These are phyloP conservation scores for Halichoeres trimaculatus DNA, from an alignment of 2,113 vertebrate species.

Conservation along the genomic window DNA sequence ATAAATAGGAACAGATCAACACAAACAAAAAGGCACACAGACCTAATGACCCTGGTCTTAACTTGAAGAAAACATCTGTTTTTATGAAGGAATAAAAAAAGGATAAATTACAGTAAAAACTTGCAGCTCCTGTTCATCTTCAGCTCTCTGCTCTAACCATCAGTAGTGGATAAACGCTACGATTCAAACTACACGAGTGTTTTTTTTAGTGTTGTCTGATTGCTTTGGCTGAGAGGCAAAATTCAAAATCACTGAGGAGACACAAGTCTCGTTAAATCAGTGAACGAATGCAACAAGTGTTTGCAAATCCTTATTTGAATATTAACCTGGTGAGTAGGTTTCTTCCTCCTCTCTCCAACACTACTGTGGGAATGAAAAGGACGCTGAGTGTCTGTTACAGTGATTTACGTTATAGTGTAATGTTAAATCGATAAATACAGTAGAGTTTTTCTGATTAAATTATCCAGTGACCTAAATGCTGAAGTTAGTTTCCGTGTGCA, in stretches of 20 bases:
- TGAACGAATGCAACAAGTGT: neutral
- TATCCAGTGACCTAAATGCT: neutral
- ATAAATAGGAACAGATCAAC: constrained; percentile 69
- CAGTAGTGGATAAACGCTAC: constrained; percentile 54
- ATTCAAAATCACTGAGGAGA: neutral
- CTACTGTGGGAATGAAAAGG: neutral
- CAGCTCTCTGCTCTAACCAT: constrained; percentile 26
- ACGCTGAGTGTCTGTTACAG: too few species aligned
- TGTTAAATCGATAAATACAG: neutral
- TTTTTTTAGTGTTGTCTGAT: constrained; percentile 17
- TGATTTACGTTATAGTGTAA: too few species aligned
- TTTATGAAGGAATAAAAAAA: constrained; percentile 32
- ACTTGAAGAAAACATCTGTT: constrained; percentile 41
- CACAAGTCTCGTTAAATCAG: neutral
- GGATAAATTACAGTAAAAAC: constrained; percentile 51
- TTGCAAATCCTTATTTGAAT: neutral
- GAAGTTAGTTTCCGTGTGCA: neutral
- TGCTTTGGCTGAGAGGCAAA: constrained; percentile 35
- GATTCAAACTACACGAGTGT: constrained; percentile 5
- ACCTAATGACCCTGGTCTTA: constrained; percentile 48
- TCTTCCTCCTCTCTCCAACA: neutral
- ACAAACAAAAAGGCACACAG: constrained; percentile 71
- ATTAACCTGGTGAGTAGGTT: neutral
- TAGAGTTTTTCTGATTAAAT: neutral
- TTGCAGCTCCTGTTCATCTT: constrained; percentile 10